Evolutionary conservation across 2,797 vertebrate species (phyloP), one percentile per base, ranked within the genome.

Genomic region (Acropternis orthonyx): DNA sequence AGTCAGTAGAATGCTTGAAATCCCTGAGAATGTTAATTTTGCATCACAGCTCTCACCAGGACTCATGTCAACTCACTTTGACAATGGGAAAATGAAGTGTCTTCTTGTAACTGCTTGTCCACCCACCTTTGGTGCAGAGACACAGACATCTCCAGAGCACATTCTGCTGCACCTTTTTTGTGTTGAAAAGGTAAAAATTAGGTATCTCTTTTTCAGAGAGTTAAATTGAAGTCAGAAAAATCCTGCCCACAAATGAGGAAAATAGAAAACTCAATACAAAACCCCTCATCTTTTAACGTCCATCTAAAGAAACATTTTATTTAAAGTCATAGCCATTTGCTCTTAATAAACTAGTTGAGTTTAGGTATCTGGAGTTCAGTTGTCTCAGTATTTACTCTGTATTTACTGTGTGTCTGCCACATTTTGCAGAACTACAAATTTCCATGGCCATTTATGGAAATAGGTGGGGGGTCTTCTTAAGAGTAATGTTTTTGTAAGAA

Each of bases 221-320:
- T 14, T 46, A 79, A 73, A 39, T 0, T 24, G 13, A 73, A 21
- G 26, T 66, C 46, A 55, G 43, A 82, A 89, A 82, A 63, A 52
- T 61, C 36, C 69, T 81, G 17, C 5, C 18, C 11, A 39, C 4
- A 30, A 71, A 67, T 52, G 6, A 63, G 32, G 14, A 27, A 71
- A 63, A 52, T 5, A 32, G 76, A 85, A 39, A 28, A 0, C 0
- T 1, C 15, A n/a, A 34, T 4, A 14, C 5, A 9, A 46, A 58
- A 8, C 22, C 2, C 5, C 12, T 44, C 21, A 10, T 26, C 4
- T 43, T 81, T 72, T 48, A 20, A 61, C 3, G 34, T n/a, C 19
- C 67, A 3, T 17, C 2, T 39, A 44, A 86, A 54, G 7, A 72
- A 93, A 67, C 0, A 5, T 20, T 37, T 8, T 54, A 17, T 78